These are phyloP conservation scores for Carassius gibelio DNA, from an alignment of 2,113 vertebrate species.

Conservation along the genomic window DNA sequence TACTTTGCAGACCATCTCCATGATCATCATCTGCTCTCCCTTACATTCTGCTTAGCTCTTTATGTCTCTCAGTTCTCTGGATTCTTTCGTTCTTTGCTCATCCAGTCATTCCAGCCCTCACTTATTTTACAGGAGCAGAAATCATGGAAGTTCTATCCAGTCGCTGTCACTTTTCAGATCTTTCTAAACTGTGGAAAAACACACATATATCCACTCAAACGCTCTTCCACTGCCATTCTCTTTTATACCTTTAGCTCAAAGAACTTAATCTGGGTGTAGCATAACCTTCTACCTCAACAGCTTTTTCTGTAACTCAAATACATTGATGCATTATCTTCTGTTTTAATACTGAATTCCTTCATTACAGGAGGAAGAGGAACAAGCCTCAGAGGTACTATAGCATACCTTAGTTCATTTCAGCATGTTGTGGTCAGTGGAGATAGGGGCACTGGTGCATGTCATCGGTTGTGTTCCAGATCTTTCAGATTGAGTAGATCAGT, in stretches of 20 bases:
- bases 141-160: slow-evolving; percentile 56
- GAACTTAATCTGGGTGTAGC: not conserved
- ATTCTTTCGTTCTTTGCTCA: not conserved
- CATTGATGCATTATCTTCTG: not conserved
- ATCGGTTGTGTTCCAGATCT: not conserved
- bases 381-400: slow-evolving; percentile 72
- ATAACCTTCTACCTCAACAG: not conserved
- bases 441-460: slow-evolving; percentile 50
- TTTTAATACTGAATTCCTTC: slow-evolving; percentile 23
- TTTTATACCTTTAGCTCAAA: not conserved
- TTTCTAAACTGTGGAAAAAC: slow-evolving; percentile 8
- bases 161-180: slow-evolving; percentile 16
- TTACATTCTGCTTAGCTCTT: not conserved
- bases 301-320: not conserved
- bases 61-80: not conserved
- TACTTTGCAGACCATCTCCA: not conserved
- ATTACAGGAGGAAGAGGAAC: slow-evolving; percentile 74
- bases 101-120: not conserved
- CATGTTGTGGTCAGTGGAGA: slow-evolving; percentile 50
- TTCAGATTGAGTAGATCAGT: not conserved
- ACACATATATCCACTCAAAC: not conserved
- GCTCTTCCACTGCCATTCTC: not conserved
- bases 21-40: not conserved
- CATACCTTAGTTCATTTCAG: slow-evolving; percentile 47
- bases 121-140: slow-evolving; percentile 66